These are phyloP conservation scores for Antrozous pallidus DNA, from an alignment of 2,797 vertebrate genomes.

Conservation along the genomic window DNA sequence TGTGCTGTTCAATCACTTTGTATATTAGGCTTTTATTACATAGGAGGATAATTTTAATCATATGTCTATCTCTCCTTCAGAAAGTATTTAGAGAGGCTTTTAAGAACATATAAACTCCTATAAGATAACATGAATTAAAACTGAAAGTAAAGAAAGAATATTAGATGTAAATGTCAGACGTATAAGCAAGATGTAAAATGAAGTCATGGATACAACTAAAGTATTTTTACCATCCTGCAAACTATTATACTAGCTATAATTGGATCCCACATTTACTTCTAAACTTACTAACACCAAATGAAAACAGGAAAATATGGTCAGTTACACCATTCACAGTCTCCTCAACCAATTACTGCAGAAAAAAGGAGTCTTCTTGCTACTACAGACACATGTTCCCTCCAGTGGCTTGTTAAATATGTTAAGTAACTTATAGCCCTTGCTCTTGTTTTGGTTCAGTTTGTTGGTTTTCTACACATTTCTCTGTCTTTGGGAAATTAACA, in stretches of 20 bases:
- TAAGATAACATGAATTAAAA: neutral
- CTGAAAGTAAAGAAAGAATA: neutral
- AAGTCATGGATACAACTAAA: neutral
- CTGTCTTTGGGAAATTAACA: neutral
- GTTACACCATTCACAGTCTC: neutral
- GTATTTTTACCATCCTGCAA: neutral
- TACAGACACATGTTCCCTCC: neutral
- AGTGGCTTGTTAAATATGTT: neutral
- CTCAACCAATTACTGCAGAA: neutral
- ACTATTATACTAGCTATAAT: neutral
- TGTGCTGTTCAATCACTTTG: no score
- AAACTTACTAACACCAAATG: neutral
- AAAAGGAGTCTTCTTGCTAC: neutral
- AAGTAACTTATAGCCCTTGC: neutral
- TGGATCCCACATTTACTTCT: neutral
- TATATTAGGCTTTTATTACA: no score
- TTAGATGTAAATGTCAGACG: neutral
- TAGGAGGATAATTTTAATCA: no score
- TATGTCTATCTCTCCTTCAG: neutral
- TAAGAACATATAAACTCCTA: neutral
- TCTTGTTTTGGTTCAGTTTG: neutral
- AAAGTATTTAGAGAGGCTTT: neutral
- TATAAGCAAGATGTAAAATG: neutral
- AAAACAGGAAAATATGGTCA: neutral
- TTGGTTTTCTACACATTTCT: neutral